A percentile compares a stretch with the other conserved stretches of the same genome.
Conservation (phyloP, 2,113 vertebrate genomes). For the Peromyscus leucopus region DNA sequence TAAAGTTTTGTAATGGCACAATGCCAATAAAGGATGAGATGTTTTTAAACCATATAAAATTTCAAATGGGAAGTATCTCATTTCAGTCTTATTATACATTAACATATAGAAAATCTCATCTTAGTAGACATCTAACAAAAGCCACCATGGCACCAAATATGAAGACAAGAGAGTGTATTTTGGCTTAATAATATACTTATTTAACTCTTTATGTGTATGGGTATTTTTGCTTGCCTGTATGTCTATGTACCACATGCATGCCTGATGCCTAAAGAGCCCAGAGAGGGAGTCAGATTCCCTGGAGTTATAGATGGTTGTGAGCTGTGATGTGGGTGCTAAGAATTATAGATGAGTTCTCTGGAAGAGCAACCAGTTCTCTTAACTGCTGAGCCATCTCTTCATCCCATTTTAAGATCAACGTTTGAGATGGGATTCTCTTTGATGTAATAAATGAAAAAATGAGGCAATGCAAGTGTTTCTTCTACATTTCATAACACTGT, state of each 20-base stretch:
- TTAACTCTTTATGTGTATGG: neutral
- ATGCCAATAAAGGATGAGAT: neutral
- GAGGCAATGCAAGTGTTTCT: constrained; percentile 69
- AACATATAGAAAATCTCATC: constrained; percentile 90
- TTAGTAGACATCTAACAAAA: neutral
- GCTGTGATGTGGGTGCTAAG: neutral
- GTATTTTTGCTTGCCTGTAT: neutral
- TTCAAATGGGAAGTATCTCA: constrained; percentile 89
- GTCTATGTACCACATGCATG: neutral
- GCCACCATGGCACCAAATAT: constrained; percentile 79
- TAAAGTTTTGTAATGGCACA: neutral
- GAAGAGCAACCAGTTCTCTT: neutral
- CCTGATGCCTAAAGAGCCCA: neutral
- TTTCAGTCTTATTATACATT: constrained; percentile 89
- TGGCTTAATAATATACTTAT: constrained; percentile 88
- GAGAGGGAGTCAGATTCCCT: neutral
- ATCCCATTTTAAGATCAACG: constrained; percentile 59
- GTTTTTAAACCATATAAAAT: constrained; percentile 2
- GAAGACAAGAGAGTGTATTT: constrained; percentile 88
- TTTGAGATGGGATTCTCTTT: constrained; percentile 83
- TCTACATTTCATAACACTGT: constrained; percentile 81
- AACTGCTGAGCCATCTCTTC: neutral
- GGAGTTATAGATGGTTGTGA: neutral
- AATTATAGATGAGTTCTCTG: neutral
- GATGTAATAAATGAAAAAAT: constrained; percentile 46